Conservation (phyloP, 1,140 invertebrate species). For the Archivesica marissinica region DNA sequence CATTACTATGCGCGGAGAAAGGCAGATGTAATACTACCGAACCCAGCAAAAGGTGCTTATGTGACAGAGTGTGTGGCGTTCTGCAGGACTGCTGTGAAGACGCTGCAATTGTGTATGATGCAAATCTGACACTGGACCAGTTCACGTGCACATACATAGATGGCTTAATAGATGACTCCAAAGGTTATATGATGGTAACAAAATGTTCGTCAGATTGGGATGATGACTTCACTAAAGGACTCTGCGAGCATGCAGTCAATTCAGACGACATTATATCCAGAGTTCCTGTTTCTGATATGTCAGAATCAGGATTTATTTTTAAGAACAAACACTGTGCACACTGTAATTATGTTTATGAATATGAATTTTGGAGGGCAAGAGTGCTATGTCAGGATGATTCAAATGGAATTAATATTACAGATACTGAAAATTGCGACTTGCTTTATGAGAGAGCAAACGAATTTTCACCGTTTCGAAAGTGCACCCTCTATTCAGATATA, state of each 20-base stretch:
- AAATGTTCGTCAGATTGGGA: slow-evolving; percentile 11
- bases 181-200: neutral
- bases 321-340: slow-evolving; percentile 16
- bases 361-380: neutral
- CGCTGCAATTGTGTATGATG: neutral
- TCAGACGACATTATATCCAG: neutral
- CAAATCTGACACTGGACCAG: neutral
- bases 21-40: neutral
- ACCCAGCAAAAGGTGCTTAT: neutral
- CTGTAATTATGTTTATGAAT: slow-evolving; percentile 2
- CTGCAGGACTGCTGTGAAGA: slow-evolving; percentile 13
- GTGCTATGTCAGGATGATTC: neutral
- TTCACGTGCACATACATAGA: neutral
- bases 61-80: neutral
- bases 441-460: neutral
- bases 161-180: neutral
- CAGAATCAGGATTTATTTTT: neutral
- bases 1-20: neutral
- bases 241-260: neutral
- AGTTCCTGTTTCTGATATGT: neutral
- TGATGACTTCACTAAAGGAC: neutral
- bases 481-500: neutral
- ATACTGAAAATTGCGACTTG: neutral
- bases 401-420: neutral
- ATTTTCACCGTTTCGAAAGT: neutral